Conservation (phyloP, 2,888 invertebrate genomes). For the Coelogynopora nodosa region DNA sequence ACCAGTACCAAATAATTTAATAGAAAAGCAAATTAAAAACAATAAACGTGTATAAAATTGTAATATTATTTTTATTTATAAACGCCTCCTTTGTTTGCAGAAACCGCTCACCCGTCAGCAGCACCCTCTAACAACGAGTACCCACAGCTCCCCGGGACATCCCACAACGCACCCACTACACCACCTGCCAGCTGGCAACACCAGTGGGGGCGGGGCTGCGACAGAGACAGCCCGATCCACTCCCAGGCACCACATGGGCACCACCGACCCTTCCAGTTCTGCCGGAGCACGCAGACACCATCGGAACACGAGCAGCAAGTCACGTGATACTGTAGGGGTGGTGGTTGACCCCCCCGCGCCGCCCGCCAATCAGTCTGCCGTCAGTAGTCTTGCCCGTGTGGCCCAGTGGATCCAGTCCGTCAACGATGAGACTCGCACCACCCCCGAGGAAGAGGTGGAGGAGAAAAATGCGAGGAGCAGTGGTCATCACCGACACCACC, state of each 20-base stretch:
- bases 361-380: constrained; percentile 1
- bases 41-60: no score
- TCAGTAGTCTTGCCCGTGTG: constrained; percentile 51
- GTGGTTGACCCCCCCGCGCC: not conserved
- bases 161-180: not conserved
- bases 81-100: not conserved
- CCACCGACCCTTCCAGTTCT: not conserved
- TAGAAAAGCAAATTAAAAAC: no score
- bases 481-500: not conserved
- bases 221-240: not conserved
- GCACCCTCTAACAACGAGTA: not conserved
- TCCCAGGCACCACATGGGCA: not conserved
- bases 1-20: no score
- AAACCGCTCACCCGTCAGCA: not conserved
- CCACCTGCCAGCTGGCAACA: not conserved
- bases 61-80: no score
- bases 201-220: no score
- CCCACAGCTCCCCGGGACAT: not conserved
- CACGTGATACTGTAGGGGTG: not conserved
- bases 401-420: constrained; percentile 59
- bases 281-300: not conserved
- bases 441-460: not conserved
- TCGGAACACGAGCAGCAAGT: not conserved
- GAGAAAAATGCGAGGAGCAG: not conserved
- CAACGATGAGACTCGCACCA: constrained; percentile 44